Percentiles rank a stretch among this genome's conserved stretches.
Conservation (phyloP, 2,113 vertebrate genomes). For the Rissa tridactyla region DNA sequence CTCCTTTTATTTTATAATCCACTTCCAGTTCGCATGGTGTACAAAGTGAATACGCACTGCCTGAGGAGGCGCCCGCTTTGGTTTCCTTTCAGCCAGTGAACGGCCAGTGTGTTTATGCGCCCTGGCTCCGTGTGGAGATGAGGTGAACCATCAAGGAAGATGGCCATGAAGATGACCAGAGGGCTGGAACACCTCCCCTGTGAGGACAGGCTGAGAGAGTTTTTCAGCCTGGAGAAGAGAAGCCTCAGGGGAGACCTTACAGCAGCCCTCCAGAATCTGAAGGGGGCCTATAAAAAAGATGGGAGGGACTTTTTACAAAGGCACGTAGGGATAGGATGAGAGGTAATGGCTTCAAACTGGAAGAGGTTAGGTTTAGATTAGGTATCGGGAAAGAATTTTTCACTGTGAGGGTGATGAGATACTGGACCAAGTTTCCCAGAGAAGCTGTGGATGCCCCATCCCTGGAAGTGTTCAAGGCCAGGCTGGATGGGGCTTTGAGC, state of each 20-base stretch:
- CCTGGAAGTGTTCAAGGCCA: neutral
- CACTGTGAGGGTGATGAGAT: neutral
- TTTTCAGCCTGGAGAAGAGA: neutral
- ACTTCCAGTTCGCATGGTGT: fast-evolving
- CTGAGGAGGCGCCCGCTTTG: fast-evolving
- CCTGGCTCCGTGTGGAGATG: neutral
- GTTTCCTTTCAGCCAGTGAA: too few species aligned
- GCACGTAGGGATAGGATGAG: neutral
- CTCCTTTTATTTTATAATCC: fast-evolving
- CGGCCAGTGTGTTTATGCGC: fast-evolving
- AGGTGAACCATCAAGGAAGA: neutral
- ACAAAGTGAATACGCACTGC: fast-evolving
- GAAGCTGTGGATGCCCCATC: neutral
- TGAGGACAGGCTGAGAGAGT: neutral
- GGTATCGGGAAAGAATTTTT: too few species aligned
- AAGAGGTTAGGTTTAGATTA: neutral
- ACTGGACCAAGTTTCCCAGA: neutral
- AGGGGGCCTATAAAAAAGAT: neutral
- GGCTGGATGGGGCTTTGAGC: neutral
- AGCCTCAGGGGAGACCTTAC: neutral
- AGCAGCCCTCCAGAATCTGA: neutral
- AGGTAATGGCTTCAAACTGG: neutral
- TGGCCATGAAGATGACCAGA: neutral
- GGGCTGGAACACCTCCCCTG: neutral
- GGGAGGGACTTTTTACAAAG: neutral